Evolutionary conservation across 2,888 invertebrate genomes (phyloP), one percentile per base, ranked within the genome.

Genomic region (Clepsis dumicolana): DNA sequence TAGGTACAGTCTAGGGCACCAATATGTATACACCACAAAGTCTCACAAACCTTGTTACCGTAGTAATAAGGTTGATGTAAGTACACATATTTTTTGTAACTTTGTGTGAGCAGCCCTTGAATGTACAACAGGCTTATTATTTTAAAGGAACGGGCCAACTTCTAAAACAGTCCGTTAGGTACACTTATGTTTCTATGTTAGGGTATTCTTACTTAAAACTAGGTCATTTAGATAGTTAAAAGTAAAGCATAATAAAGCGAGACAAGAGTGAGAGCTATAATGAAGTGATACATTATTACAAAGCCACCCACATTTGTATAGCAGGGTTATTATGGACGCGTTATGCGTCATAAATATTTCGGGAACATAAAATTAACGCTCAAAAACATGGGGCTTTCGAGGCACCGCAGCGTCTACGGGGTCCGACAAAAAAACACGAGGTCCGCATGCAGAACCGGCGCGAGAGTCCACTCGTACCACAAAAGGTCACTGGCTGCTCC

Each of bases 261-360:
- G 73, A 62, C 64, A 60, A 66, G 71, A 70, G 70, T 79, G 73
- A 76, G 80, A 77, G 77, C 65, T 80, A 77, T 88, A 90, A 93
- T 91, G 83, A 91, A 92, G 90, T 89, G 88, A 91, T 91, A 90
- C 82, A 85, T 88, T 87, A 89, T 83, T 80, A 84, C 80, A 88
- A 90, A 83, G 77, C 89, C 93, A 93, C 93, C 92, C 93, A 92
- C 92, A 92, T 93, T 91, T 92, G 89, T 91, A 91, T 91, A 88
- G 90, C 81, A 74, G 80, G 84, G 87, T 89, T 89, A 90, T 93
- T 91, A 90, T 84, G 88, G 85, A 83, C 88, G 84, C 90, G 91
- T 92, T 92, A 93, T 92, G 92, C 89, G 88, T 92, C 93, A 93
- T 93, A 93, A 93, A 93, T 92, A 92, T 92, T 93, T 93, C 91